Evolutionary conservation across 2,888 invertebrate genomes (phyloP), one percentile per base, ranked within the genome.

Genomic region (Loripinus fragilis): DNA sequence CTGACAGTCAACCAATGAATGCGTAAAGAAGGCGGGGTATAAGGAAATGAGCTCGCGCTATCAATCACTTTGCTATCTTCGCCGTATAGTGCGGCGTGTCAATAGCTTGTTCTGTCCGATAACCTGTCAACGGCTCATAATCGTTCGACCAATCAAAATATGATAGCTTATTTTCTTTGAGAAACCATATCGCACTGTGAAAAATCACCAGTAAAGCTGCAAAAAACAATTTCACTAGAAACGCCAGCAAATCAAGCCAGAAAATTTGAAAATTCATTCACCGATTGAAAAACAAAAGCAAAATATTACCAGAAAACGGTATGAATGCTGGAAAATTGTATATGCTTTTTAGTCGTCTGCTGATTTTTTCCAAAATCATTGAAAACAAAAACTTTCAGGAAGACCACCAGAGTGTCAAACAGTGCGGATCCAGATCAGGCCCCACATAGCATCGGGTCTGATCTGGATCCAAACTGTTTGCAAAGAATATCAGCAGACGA

Each of bases 21-120:
- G 81, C 41, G 55, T 77, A 70, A 70, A 74, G 65, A 50, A 74
- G 85, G 85, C 85, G 85, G 67, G 28, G 75, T 72, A 52, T 81
- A 79, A 74, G 76, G 42, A 74, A 80, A 83, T 74, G 25, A 52
- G 25, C 74, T 69, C 71, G 78, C 80, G 80, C 78, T 68, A 80
- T 83, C 80, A 78, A 78, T 83, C 80, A 83, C 60, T 68, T 38
- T 64, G 30, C 12, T 55, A 55, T 74, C 55, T 52, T 70, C 42
- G 52, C 50, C 50, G 65, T 50, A 20, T 35, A 67, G 66, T 35
- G 38, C 23, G 30, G 65, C 50, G 74, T 78, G 80, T 80, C 76
- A 69, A 42, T 71, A 66, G 71, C 74, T 74, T 74, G 79, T 79
- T 76, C 65, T 74, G 35, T 50, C 55, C 74, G 83, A 74, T 78